Conservation (phyloP, 2,797 vertebrate genomes). For the Neosalanx taihuensis region DNA sequence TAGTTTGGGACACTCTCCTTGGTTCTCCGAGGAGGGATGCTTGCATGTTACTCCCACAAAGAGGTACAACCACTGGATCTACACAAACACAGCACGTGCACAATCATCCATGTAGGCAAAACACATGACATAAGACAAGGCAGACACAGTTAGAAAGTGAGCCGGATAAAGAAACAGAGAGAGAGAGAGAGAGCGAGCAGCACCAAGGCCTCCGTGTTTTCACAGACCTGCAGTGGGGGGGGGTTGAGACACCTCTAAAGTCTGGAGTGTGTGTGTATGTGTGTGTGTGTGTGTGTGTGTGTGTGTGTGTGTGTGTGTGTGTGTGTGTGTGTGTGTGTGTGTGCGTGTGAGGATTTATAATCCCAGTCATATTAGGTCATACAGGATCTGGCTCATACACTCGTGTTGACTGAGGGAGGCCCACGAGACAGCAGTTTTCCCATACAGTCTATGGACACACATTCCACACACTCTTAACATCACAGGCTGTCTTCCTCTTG, state of each 20-base stretch:
- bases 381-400: neutral
- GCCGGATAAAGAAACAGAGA: no score
- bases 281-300: conserved; percentile 1
- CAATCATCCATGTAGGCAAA: no score
- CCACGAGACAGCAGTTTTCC: neutral
- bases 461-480: conserved; percentile 17
- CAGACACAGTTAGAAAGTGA: no score
- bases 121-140: no score
- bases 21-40: no score
- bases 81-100: neutral
- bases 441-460: conserved; percentile 11
- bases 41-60: neutral
- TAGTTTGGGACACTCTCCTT: no score
- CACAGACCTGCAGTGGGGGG: no score
- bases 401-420: conserved; percentile 6
- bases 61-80: neutral
- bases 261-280: neutral
- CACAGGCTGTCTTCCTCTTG: conserved; percentile 1
- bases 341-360: neutral
- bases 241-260: no score
- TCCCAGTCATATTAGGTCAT: conserved; percentile 2
- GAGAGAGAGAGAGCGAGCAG: no score
- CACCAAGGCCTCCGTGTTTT: no score
- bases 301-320: neutral
- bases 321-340: neutral